These are phyloP conservation scores for Acipenser transmontanus DNA, from an alignment of 2,797 vertebrate species.

Conservation along the genomic window DNA sequence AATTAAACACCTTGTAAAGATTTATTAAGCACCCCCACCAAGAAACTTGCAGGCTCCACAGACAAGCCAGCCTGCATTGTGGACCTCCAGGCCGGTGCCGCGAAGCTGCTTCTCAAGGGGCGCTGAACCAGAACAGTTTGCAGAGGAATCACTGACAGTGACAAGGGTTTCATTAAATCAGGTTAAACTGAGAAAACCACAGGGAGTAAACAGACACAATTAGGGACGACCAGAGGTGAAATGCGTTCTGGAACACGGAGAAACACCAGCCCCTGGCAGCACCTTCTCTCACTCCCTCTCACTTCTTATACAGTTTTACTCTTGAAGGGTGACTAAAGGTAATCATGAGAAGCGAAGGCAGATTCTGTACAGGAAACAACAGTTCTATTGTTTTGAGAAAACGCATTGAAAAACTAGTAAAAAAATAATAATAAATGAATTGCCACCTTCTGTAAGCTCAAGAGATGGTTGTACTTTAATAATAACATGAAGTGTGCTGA, in stretches of 20 bases:
- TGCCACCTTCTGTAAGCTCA: too few relatives aligned
- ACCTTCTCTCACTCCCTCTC: background rate
- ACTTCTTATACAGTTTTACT: background rate
- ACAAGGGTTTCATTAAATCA: constrained; percentile 32
- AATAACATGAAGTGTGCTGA: too few relatives aligned
- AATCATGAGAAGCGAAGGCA: background rate
- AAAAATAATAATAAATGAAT: background rate
- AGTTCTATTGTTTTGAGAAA: background rate
- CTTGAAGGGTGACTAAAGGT: background rate
- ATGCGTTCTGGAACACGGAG: background rate
- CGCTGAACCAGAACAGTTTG: constrained; percentile 39
- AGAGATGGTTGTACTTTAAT: too few relatives aligned
- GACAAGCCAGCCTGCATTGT: constrained; percentile 23
- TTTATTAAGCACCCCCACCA: constrained; percentile 16
- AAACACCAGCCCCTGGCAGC: background rate
- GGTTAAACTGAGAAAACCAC: constrained; percentile 34
- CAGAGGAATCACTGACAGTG: background rate
- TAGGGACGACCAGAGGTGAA: constrained; percentile 23
- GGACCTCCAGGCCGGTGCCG: constrained; percentile 18
- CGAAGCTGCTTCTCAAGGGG: constrained; percentile 25
- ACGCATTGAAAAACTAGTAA: background rate
- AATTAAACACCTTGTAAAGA: constrained; percentile 55
- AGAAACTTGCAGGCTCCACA: constrained; percentile 32
- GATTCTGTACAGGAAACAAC: too few relatives aligned
- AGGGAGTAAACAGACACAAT: constrained; percentile 50